Conservation (phyloP, 1,140 invertebrate genomes). For the Trachelipus rathkii region DNA sequence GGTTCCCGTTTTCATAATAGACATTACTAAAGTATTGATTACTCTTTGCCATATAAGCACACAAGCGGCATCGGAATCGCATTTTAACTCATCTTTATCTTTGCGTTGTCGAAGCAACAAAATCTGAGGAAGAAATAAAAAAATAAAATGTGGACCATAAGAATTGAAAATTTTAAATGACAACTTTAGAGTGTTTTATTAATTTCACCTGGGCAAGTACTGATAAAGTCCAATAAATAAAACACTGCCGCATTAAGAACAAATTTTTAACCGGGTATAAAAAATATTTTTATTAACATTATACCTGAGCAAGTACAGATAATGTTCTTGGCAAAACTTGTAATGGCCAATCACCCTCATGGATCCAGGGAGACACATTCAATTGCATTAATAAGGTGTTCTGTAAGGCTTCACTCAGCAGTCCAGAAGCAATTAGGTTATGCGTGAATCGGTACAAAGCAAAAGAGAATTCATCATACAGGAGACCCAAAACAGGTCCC, state of each 20-base stretch:
- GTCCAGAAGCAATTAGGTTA: slow-evolving; percentile 69
- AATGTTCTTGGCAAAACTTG: slow-evolving; percentile 81
- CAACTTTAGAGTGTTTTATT: background rate
- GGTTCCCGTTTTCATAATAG: slow-evolving; percentile 55
- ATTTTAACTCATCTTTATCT: slow-evolving; percentile 42
- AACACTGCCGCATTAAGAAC: too few species aligned
- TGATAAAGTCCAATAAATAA: background rate
- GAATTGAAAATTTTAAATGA: too few species aligned
- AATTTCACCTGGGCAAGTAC: background rate
- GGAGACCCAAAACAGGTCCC: slow-evolving; percentile 45
- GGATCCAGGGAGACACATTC: slow-evolving; percentile 67
- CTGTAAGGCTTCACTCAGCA: slow-evolving; percentile 63
- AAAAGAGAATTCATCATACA: slow-evolving; percentile 72
- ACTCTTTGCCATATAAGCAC: slow-evolving; percentile 85
- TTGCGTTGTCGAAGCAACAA: slow-evolving; percentile 42
- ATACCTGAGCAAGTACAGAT: slow-evolving; percentile 67
- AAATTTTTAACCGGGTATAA: too few species aligned
- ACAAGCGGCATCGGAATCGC: slow-evolving; percentile 69
- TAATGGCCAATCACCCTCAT: slow-evolving; percentile 65
- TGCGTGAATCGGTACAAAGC: slow-evolving; percentile 76
- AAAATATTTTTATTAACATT: too few species aligned
- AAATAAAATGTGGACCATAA: too few species aligned
- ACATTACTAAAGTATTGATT: slow-evolving; percentile 77
- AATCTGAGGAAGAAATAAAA: slow-evolving; percentile 27
- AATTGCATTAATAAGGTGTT: slow-evolving; percentile 69